Base-by-base conservation (phyloP, 2,888 invertebrate genomes). In the Chymomyza amoena region DNA sequence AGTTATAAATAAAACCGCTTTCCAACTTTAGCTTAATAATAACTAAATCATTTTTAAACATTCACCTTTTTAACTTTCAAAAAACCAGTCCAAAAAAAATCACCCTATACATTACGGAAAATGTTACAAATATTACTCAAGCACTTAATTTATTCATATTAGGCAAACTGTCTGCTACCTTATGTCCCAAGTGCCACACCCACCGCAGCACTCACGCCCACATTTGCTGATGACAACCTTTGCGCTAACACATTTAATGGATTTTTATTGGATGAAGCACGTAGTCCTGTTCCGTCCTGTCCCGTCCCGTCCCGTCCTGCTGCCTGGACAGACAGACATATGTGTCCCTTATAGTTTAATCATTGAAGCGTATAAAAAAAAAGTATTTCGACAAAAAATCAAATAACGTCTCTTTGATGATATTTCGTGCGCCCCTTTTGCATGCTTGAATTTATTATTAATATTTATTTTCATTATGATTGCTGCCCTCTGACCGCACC, bases 101-200 rank as follows among this genome's bases (percentile, higher is more conserved):
- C 32, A 7, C 32, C 32, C 32, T 45, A 6, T 13, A 45, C 6
- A 13, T 13, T 13, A 45, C 0, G 39, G 13, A 45, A n/a, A n/a
- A 59, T n/a, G 32, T 65, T 64, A 68, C 72, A 79, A 77, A 84
- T 74, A 78, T 74, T 70, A 71, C 39, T 45, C 39, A 45, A 45
- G 13, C 70, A 72, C 66, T 79, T 82, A 73, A 75, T 83, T 79
- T 86, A 86, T 82, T 72, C 83, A 75, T 73, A 69, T 76, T 69
- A 66, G 65, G 73, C 62, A 52, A 32, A 32, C 32, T 32, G 32
- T 32, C 32, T 32, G 32, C 32, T 32, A 32, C 32, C 32, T 32
- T 32, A 32, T 32, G 32, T 32, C 5, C 32, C 32, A 32, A 32
- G 9, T 7, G 32, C 32, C 32, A 45, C 13, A 45, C 13, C 39